These are phyloP conservation scores for Cantharis flavilabris DNA, from an alignment of 2,888 invertebrate species.

Conservation along the genomic window DNA sequence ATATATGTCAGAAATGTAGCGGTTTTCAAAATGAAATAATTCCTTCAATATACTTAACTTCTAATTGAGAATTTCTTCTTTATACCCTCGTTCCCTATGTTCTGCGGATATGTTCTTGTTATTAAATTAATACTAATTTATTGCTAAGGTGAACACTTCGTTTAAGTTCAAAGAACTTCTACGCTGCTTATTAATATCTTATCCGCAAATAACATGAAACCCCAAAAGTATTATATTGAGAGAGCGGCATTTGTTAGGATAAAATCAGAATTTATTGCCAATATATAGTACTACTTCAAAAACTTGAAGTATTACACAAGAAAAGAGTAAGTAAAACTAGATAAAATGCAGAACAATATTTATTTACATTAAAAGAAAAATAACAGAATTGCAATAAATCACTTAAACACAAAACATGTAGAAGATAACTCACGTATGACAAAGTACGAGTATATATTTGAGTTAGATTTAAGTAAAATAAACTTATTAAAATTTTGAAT, in stretches of 20 bases:
- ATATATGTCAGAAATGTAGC: neutral
- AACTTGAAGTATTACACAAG: neutral
- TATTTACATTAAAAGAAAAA: neutral
- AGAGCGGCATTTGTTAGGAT: neutral
- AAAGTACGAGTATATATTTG: neutral
- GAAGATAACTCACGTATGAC: neutral
- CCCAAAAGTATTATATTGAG: too few relatives aligned
- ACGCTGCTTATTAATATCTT: neutral
- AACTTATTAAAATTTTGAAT: neutral
- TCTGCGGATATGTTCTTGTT: neutral
- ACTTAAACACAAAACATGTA: neutral
- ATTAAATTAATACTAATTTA: neutral
- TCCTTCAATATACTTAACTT: neutral
- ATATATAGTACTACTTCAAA: neutral
- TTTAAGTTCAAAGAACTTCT: neutral
- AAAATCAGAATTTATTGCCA: neutral
- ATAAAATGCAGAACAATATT: neutral
- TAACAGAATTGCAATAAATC: neutral
- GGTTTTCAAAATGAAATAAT: neutral
- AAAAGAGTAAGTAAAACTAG: neutral
- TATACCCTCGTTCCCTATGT: neutral
- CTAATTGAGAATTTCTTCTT: neutral
- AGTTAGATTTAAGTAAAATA: neutral
- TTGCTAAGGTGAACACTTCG: neutral
- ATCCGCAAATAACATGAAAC: neutral